Evolutionary conservation across 2,797 vertebrate genomes (phyloP), one percentile per base, ranked within the genome.

Genomic region (Percopsis omiscomaycus): DNA sequence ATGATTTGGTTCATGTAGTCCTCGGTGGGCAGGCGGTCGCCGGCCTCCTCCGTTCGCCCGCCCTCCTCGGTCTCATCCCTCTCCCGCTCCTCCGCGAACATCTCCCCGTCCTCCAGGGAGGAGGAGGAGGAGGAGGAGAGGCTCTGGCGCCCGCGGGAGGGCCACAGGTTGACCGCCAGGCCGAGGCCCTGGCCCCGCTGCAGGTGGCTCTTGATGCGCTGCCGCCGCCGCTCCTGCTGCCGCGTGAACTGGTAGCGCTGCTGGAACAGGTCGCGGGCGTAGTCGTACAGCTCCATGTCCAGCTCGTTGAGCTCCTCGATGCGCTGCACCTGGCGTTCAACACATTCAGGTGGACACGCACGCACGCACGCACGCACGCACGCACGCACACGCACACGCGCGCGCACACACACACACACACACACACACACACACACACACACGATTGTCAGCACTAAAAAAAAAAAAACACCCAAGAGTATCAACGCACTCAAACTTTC

Each of bases 1-100:
- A 98, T 94, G 84, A 99, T 99, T 94, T 99, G 97, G 94, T 95
- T 98, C 95, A 99, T 95, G 93, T 99, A 99, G 94, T 99, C 97
- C 92, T 98, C 96, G 0, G 97, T 99, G 85, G 96, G 96, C 86
- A 95, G 92, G 14, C 96, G 91, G 83, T 88, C 92, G 6, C 95
- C 94, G 50, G 92, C 94, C 66, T 97, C 96, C 0, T 93, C 79
- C 32, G 87, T 77, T 91, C 95, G 77, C 86, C 87, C 84, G 55
- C 86, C 89, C 46, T 89, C 89, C 49, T 94, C 28, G 73, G 93
- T 63, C 93, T 95, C 0, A 89, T 78, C 84, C 64, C 69, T 90
- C 92, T 81, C 93, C 91, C 80, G 81, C 63, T 22, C 22, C 22
- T 22, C 22, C 22, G 22, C 22, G 22, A 22, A 22, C 22, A 22